These are phyloP conservation scores for Orthosia incerta DNA, from an alignment of 2,888 invertebrate genomes.

Conservation along the genomic window DNA sequence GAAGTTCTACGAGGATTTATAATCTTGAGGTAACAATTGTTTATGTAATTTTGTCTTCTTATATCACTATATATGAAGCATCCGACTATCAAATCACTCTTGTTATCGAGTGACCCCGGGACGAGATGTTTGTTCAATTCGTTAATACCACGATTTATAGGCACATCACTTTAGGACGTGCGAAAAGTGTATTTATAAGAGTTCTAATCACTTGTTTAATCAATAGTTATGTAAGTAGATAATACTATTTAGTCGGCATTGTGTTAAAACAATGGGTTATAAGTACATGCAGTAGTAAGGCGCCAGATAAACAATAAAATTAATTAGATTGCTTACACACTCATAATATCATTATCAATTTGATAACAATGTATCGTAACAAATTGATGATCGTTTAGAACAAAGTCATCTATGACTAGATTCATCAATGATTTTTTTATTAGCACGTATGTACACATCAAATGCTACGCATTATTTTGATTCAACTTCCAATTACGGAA, in stretches of 20 bases:
- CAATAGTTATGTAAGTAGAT: slow-evolving; percentile 43
- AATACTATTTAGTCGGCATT: slow-evolving; percentile 46
- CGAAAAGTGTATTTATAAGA: slow-evolving; percentile 61
- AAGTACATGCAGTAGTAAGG: slow-evolving; percentile 28
- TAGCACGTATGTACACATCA: slow-evolving; percentile 24
- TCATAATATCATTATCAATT: slow-evolving; percentile 43
- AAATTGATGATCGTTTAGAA: slow-evolving; percentile 32
- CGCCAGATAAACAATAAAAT: slow-evolving; percentile 41
- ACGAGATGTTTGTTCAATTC: slow-evolving; percentile 81
- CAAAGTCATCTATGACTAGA: slow-evolving; percentile 5
- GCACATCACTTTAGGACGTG: slow-evolving; percentile 69
- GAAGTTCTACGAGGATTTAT: slow-evolving; percentile 29
- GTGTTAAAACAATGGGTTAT: slow-evolving; percentile 58
- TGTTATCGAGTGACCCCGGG: slow-evolving; percentile 81
- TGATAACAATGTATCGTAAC: slow-evolving; percentile 54
- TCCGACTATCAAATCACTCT: slow-evolving; percentile 72
- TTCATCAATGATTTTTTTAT: slow-evolving; percentile 51
- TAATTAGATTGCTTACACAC: slow-evolving; percentile 48
- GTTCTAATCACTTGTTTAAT: slow-evolving; percentile 48
- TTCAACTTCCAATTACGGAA: slow-evolving; percentile 21
- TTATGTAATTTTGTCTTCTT: slow-evolving; percentile 61
- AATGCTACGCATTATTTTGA: slow-evolving; percentile 41
- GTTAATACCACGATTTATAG: slow-evolving; percentile 73
- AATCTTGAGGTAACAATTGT: slow-evolving; percentile 57
- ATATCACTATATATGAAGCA: slow-evolving; percentile 48